A percentile compares a stretch with the other conserved stretches of the same genome.
phyloP scores from a whole-genome alignment of 2,888 invertebrate species.

The Pheosia gnoma region DNA sequence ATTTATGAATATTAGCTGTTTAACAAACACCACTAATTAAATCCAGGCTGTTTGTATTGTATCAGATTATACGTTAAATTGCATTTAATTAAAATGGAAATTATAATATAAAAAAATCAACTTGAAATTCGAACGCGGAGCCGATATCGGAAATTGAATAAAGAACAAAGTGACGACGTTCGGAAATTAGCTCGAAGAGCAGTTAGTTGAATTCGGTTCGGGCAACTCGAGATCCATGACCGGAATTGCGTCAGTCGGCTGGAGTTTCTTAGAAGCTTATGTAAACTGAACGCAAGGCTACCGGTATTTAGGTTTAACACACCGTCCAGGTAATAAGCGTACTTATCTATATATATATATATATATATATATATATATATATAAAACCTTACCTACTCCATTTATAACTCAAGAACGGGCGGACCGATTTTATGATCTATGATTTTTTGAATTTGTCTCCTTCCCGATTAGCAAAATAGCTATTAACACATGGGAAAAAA shows the following conservation, averaged over 20 bases:
- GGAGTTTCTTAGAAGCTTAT: slow-evolving; percentile 74
- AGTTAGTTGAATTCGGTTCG: slow-evolving; percentile 70
- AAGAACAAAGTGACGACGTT: slow-evolving; percentile 81
- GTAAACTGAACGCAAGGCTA: slow-evolving; percentile 68
- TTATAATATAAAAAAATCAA: slow-evolving; percentile 37
- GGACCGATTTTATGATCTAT: too few species aligned
- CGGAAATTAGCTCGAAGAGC: slow-evolving; percentile 82
- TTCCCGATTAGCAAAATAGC: too few species aligned
- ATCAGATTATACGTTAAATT: slow-evolving; percentile 32
- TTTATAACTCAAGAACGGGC: too few species aligned
- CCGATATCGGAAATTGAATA: slow-evolving; percentile 82
- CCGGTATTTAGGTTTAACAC: slow-evolving; percentile 63
- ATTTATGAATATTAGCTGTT: slow-evolving; percentile 35
- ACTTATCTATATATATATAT: slow-evolving; percentile 13
- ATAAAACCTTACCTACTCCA: too few species aligned
- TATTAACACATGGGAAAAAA: too few species aligned
- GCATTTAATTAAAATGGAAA: slow-evolving; percentile 49
- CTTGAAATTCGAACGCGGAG: slow-evolving; percentile 61
- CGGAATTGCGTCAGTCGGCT: slow-evolving; percentile 78
- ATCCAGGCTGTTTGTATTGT: slow-evolving; percentile 41
- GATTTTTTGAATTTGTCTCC: too few species aligned
- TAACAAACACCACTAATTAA: slow-evolving; percentile 51
- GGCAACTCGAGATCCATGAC: slow-evolving; percentile 70
- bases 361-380: too few species aligned
- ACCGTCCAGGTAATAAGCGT: slow-evolving; percentile 43